Evolutionary conservation across 2,888 invertebrate genomes (phyloP).

Genomic region (Scrobipalpa costella): DNA sequence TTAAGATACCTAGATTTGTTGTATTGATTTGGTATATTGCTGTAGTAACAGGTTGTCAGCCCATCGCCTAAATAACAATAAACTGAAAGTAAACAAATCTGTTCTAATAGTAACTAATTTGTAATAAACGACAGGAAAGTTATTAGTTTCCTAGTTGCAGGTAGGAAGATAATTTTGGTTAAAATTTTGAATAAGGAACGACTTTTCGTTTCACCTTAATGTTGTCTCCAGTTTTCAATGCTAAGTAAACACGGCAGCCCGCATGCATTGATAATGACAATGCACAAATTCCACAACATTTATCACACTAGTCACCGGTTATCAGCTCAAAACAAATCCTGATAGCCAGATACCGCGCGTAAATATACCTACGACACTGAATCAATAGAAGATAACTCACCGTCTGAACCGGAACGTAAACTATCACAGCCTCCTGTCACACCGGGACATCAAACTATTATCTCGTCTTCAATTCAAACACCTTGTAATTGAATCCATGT

Average conservation of each 20-base stretch:
- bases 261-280: slow-evolving; percentile 12
- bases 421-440: slow-evolving; percentile 54
- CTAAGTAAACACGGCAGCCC: not conserved
- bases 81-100: not conserved
- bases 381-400: slow-evolving; percentile 71
- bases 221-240: not conserved
- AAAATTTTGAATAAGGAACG: not conserved
- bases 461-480: slow-evolving; percentile 58
- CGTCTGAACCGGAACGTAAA: slow-evolving; percentile 42
- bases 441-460: slow-evolving; percentile 62
- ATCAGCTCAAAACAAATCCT: slow-evolving; percentile 71
- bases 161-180: not conserved
- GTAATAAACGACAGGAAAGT: not conserved
- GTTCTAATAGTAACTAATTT: not conserved
- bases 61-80: too few relatives aligned
- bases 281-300: slow-evolving; percentile 28
- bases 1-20: too few relatives aligned
- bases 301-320: slow-evolving; percentile 46
- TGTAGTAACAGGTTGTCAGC: too few relatives aligned
- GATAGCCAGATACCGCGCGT: slow-evolving; percentile 45
- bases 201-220: not conserved
- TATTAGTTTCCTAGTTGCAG: not conserved
- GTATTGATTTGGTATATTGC: too few relatives aligned
- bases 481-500: slow-evolving; percentile 76
- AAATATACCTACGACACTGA: slow-evolving; percentile 64